Base-by-base conservation (phyloP, 2,888 invertebrate genomes). In the Clistopyga incitator region DNA sequence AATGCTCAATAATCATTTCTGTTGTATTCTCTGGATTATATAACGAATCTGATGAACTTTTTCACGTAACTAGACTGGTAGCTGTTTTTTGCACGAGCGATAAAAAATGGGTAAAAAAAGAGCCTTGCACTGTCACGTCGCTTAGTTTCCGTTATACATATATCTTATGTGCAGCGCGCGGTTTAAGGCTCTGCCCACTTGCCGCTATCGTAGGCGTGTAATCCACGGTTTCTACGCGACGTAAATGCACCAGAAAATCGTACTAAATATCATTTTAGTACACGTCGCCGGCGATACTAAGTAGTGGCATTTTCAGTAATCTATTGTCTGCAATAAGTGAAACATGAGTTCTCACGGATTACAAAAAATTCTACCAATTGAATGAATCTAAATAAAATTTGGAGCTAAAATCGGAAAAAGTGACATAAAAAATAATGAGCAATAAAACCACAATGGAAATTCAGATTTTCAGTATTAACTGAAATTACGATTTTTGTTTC, bases 141-240 rank as follows among this genome's bases (percentile, higher is more conserved):
- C 25, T 71, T 42, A 23, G 23, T 71, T 56, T 56, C 71, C 72
- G 72, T 59, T 59, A 59, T 25, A 25, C 13, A 18, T 25, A 25
- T 18, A 18, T 59, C 23, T 23, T 8, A 6, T 25, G 8, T 10
- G 50, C n/a, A 13, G 50, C 29, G 2, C 29, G 29, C 45, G 50
- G 15, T n/a, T 65, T 23, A 42, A 68, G 59, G 25, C 11, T 45
- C 72, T 56, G 25, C 72, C 72, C 72, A 72, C 72, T 72, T 29
- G 25, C 23, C 38, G 25, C n/a, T 25, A 25, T 42, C 2, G 72
- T 72, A 45, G 72, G 72, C 72, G 72, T 72, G 50, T 45, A 72
- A 72, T 59, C 20, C 64, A 64, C 59, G 45, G 59, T 45, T 45
- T 59, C 42, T 25, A 23, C 56, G 42, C 11, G 25, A 45, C 56